Conservation (phyloP, 1,140 invertebrate genomes). For the Nasonia longicornis region DNA sequence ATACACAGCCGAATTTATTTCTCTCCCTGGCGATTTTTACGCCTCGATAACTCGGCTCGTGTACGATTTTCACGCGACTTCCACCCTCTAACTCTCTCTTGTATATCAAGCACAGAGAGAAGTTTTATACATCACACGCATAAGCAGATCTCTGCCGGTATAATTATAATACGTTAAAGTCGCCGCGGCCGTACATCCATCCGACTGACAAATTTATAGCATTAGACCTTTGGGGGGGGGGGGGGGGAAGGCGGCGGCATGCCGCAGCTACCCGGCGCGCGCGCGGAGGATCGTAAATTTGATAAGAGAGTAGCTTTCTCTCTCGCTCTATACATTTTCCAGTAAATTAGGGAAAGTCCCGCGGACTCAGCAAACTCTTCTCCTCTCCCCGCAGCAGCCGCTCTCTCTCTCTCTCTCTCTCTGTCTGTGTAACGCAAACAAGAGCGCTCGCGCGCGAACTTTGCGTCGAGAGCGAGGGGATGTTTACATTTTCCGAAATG, state of each 20-base stretch:
- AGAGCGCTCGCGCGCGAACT: neutral
- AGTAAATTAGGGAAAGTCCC: conserved; percentile 26
- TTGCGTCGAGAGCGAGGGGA: neutral
- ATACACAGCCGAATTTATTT: conserved; percentile 26
- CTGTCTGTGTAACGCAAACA: neutral
- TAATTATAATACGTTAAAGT: neutral
- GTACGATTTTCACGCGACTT: neutral
- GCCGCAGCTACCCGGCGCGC: no score
- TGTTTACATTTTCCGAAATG: conserved; percentile 34
- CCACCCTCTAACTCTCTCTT: no score
- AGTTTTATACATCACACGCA: no score
- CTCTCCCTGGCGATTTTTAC: conserved; percentile 22
- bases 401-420: neutral
- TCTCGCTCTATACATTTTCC: neutral
- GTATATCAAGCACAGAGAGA: neutral
- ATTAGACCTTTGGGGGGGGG: no score
- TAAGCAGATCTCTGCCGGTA: no score
- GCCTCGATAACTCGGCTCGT: conserved; percentile 16
- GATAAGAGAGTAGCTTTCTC: conserved; percentile 3
- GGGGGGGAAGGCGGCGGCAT: neutral
- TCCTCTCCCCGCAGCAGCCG: neutral
- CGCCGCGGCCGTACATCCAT: no score
- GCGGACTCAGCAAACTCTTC: conserved; percentile 7
- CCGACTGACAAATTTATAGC: neutral
- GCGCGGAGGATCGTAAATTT: conserved; percentile 22